A percentile compares a stretch with the other conserved stretches of the same genome.
Evolutionary conservation across 2,113 vertebrate species (phyloP).

Genomic region (Catharus fuscescens): DNA sequence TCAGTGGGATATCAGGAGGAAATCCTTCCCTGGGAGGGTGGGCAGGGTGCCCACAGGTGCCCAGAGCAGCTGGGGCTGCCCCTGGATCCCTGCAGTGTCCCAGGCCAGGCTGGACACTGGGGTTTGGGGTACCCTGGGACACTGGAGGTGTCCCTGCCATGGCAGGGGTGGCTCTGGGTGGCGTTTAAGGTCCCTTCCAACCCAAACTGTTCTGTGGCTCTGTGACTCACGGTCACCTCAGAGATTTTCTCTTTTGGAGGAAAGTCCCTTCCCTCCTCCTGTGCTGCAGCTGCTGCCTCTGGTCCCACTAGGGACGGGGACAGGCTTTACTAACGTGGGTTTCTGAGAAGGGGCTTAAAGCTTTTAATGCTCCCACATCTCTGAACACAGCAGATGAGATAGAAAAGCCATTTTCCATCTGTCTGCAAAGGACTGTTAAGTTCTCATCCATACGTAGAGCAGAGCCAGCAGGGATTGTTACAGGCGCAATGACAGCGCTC

Average conservation of each 20-base stretch:
- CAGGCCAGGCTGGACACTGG: background rate
- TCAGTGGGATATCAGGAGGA: too few species aligned
- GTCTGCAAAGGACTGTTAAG: background rate
- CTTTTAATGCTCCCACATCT: background rate
- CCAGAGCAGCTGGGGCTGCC: too few species aligned
- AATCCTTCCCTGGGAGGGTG: background rate
- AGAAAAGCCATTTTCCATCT: constrained; percentile 13
- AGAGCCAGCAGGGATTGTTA: background rate
- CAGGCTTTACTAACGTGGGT: background rate
- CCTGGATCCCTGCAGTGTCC: background rate
- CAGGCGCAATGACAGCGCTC: background rate
- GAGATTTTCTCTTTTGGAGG: background rate
- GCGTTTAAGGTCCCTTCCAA: background rate
- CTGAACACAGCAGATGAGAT: background rate
- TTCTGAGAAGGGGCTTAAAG: background rate
- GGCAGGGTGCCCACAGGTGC: background rate
- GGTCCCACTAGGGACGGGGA: background rate
- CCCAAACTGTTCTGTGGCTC: background rate
- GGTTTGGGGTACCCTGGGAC: background rate
- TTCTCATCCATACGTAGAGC: background rate
- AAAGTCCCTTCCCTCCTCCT: background rate
- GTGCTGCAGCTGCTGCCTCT: background rate
- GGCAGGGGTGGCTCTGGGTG: background rate
- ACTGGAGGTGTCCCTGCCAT: background rate
- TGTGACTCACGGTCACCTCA: accelerated